Base-by-base conservation (phyloP, 2,888 invertebrate species). In the Xestia sexstrigata region DNA sequence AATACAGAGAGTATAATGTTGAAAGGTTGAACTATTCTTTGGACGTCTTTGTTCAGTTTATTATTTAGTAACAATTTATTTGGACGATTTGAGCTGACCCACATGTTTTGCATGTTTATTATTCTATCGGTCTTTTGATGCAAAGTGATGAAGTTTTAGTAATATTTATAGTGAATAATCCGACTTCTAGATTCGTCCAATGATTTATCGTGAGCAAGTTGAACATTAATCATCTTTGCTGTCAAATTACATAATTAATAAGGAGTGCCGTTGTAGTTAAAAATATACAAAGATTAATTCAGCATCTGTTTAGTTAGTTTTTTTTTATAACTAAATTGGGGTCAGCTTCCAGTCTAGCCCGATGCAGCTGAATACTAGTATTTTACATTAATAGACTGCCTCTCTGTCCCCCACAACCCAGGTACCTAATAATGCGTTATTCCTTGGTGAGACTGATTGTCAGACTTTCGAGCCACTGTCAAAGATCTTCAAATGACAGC, bases 221-320 rank as follows among this genome's bases (percentile, higher is more conserved):
- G 23, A 65, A 30, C 42, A 77, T 77, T 26, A n/a, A 52, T 77
- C 62, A 62, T n/a, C 0, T 76, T 62, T 49, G 35, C 20, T 67
- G 55, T 76, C 76, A 76, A 47, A 66, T 66, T 66, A 55, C 8
- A 6, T 42, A 30, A 39, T n/a, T 7, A 26, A 52, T 39, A n/a
- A 55, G 13, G 4, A 30, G 8, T 30, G 26, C 15, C 15, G n/a
- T 11, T 9, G 26, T 35, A 26, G 1, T 5, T 26, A 39, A 8
- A 35, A 23, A n/a, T 42, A 26, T 13, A 55, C 55, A 55, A 5
- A 52, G 9, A 26, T n/a, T 52, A 2, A 26, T 15, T 58, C 58
- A 26, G 26, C 35, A 35, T 62, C 8, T 30, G 26, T 8, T 60
- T 30, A 26, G 6, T n/a, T 58, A 23, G 7, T 35, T 58, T 60